A percentile compares a stretch with the other conserved stretches of the same genome.
phyloP scores from a whole-genome alignment of 2,888 invertebrate genomes.

The Aporophyla nigra region DNA sequence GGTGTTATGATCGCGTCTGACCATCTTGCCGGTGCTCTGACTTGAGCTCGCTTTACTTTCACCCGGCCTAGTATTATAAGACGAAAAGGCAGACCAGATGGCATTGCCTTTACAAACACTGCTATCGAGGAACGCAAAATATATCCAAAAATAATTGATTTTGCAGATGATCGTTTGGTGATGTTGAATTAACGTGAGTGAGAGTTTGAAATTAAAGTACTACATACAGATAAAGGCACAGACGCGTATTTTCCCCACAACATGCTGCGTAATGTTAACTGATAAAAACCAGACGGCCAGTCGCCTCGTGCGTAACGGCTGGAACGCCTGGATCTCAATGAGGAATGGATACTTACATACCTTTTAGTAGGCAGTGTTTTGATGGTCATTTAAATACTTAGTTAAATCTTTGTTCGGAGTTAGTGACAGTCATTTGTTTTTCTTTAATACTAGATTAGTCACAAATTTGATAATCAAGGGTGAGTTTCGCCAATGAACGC shows the following conservation, averaged over 20 bases:
- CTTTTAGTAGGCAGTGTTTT: neutral
- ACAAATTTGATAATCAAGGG: neutral
- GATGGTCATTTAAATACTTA: neutral
- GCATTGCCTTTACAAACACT: too few relatives aligned
- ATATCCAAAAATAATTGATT: too few relatives aligned
- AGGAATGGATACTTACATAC: slow-evolving; percentile 3
- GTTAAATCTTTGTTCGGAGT: neutral
- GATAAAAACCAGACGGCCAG: slow-evolving; percentile 55
- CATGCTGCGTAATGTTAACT: slow-evolving; percentile 31
- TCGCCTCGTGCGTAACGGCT: slow-evolving; percentile 34
- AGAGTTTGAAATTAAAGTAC: slow-evolving; percentile 25
- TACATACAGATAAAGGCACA: slow-evolving; percentile 23
- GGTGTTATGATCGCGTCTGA: too few relatives aligned
- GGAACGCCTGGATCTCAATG: slow-evolving; percentile 26
- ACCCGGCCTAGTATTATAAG: too few relatives aligned
- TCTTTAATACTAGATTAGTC: neutral
- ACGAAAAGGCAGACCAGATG: too few relatives aligned
- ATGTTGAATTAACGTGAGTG: too few relatives aligned
- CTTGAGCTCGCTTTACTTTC: too few relatives aligned
- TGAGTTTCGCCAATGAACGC: neutral
- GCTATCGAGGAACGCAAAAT: too few relatives aligned
- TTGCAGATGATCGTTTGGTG: too few relatives aligned
- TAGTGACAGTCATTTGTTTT: neutral
- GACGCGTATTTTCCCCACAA: slow-evolving; percentile 17
- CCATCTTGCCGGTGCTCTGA: too few relatives aligned